Base-by-base conservation (phyloP, 2,888 invertebrate species). In the Ethmia dodecea region DNA sequence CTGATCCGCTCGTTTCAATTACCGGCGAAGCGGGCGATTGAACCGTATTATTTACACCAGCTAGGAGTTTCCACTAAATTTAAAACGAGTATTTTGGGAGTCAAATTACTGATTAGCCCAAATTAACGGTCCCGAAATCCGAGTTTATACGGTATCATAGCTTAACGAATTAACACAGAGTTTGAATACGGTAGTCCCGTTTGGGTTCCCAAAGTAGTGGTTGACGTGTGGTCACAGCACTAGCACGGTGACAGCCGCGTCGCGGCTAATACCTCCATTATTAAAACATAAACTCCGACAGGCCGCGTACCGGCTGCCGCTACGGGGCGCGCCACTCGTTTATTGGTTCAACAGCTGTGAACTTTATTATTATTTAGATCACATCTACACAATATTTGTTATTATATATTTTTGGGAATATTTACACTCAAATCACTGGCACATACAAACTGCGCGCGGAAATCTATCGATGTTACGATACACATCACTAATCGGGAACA, bases 211-310 rank as follows among this genome's bases (percentile, higher is more conserved):
- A 40, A 35, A 45, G 45, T 40, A 39, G 26, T 4, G 10, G 28
- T 3, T 5, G 5, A 9, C 9, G 3, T 22, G n/a, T 22, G 22
- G 22, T 22, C 22, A 22, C 32, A 25, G 13, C 16, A 26, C 11
- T n/a, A 9, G 11, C 26, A 13, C 18, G 26, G 33, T 33, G 33
- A 15, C 33, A 20, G 11, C 20, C 20, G 18, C n/a, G 16, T 9
- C 12, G 33, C 13, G 31, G 24, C 28, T 33, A 62, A 66, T 64
- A 62, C 66, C 58, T 58, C 63, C 61, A 73, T 73, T 69, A 73
- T 69, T 69, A 71, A 73, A 71, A 66, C 70, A 68, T 68, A 72
- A 73, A 68, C 63, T 53, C 31, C 37, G 42, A 31, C 5, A 3
- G n/a, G n/a, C n/a, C n/a, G n/a, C n/a, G n/a, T n/a, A n/a, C 26